These are phyloP conservation scores for Clinocottus analis DNA, from an alignment of 2,113 vertebrate species.

Conservation along the genomic window DNA sequence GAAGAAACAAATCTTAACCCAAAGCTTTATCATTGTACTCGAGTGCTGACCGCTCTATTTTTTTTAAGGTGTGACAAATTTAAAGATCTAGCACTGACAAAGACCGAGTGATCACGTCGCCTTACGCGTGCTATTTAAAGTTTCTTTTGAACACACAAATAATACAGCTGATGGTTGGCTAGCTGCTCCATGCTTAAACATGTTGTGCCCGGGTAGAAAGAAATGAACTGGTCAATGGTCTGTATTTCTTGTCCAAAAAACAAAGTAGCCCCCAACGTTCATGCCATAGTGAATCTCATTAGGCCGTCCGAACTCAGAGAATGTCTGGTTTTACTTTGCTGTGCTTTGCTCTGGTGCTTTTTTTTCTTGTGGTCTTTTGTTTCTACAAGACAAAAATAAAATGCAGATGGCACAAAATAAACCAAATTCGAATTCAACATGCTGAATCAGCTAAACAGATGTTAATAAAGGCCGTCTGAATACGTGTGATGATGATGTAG, in stretches of 20 bases:
- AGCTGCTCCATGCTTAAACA: not conserved
- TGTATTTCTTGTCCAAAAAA: slow-evolving; percentile 21
- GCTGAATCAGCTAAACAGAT: not conserved
- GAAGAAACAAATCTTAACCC: not conserved
- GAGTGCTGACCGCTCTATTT: not conserved
- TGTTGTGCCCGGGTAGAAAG: not conserved
- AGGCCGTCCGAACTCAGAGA: slow-evolving; percentile 8
- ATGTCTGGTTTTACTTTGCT: slow-evolving; percentile 12
- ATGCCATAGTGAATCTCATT: slow-evolving; percentile 27
- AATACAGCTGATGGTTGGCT: not conserved
- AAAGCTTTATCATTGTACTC: slow-evolving; percentile 5
- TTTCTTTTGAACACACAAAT: not conserved
- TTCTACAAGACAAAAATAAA: not conserved
- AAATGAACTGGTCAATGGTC: slow-evolving; percentile 13
- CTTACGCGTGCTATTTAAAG: not conserved
- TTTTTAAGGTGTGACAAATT: not conserved
- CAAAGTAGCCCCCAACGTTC: slow-evolving; percentile 16
- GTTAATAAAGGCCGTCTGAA: not conserved
- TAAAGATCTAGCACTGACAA: not conserved
- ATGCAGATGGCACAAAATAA: not conserved
- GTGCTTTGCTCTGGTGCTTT: slow-evolving; percentile 2
- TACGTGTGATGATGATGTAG: not conserved
- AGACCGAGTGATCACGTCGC: not conserved
- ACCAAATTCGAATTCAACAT: not conserved
- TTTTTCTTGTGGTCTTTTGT: not conserved